phyloP scores from a whole-genome alignment of 2,797 vertebrate species.

The Ibycter americanus region DNA sequence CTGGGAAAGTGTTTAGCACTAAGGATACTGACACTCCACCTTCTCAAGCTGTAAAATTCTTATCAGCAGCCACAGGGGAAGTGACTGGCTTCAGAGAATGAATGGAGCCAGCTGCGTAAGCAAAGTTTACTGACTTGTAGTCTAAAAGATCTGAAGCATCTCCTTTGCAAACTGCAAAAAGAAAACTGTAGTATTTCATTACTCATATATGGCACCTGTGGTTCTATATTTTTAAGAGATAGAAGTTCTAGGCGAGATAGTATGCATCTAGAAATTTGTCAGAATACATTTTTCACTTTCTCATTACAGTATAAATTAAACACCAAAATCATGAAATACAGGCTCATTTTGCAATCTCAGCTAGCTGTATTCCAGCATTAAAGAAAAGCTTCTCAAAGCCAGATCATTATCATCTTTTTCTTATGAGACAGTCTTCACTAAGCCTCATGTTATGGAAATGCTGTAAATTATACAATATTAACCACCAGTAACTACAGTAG shows the following conservation, averaged over 20 bases:
- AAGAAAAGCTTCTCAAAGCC: neutral
- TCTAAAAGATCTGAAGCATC: slow-evolving; percentile 61
- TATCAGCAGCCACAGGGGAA: slow-evolving; percentile 64
- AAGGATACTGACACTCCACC: slow-evolving; percentile 56
- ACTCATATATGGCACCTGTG: neutral
- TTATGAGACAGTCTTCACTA: neutral
- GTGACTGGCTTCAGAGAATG: slow-evolving; percentile 72
- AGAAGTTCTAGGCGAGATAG: neutral
- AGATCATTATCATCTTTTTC: neutral
- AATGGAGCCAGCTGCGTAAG: slow-evolving; percentile 76
- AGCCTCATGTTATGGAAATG: neutral
- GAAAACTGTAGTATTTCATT: slow-evolving; percentile 17
- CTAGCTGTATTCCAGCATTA: neutral
- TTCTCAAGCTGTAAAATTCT: slow-evolving; percentile 59
- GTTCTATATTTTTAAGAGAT: neutral
- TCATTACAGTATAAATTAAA: neutral
- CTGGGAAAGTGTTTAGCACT: slow-evolving; percentile 46
- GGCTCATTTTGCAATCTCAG: neutral
- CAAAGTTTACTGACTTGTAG: slow-evolving; percentile 70
- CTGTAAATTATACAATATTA: neutral
- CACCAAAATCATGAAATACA: neutral
- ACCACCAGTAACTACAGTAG: neutral
- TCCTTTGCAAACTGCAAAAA: slow-evolving; percentile 63
- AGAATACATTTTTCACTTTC: neutral
- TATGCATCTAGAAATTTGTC: neutral